These are phyloP conservation scores for Agapostemon virescens DNA, from an alignment of 2,888 invertebrate species.

Conservation along the genomic window DNA sequence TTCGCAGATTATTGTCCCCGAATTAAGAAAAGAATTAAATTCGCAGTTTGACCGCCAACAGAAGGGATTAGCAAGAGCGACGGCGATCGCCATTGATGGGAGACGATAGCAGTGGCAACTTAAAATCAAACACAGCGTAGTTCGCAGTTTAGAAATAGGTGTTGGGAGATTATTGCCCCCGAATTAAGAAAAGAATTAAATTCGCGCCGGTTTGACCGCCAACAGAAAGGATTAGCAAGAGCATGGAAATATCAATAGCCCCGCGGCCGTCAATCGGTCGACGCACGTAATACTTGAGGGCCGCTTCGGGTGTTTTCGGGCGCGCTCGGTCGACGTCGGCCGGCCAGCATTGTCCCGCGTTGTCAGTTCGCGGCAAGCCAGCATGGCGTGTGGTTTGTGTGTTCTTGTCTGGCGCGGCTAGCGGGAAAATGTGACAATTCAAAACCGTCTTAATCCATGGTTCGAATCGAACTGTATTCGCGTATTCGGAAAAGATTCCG, in stretches of 20 bases:
- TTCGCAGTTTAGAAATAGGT: not conserved
- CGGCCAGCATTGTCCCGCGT: constrained; percentile 70
- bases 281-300: constrained; percentile 56
- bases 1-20: too few species aligned
- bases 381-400: constrained; percentile 69
- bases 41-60: too few species aligned
- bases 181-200: constrained; percentile 31
- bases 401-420: constrained; percentile 25
- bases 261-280: constrained; percentile 60
- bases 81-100: not conserved
- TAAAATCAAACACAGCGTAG: not conserved
- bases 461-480: not conserved
- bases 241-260: constrained; percentile 64
- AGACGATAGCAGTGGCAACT: not conserved
- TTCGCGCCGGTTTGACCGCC: constrained; percentile 34
- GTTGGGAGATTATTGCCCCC: not conserved
- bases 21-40: too few species aligned
- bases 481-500: not conserved
- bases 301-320: constrained; percentile 73
- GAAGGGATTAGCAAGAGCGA: constrained; percentile 56
- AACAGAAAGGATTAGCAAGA: constrained; percentile 55
- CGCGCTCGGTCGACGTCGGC: constrained; percentile 71
- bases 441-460: constrained; percentile 19
- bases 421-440: constrained; percentile 66
- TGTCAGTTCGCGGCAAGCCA: constrained; percentile 78